Percentiles rank a stretch among this genome's conserved stretches.
phyloP scores from a whole-genome alignment of 2,888 invertebrate species.

The Teinopalpus imperialis region DNA sequence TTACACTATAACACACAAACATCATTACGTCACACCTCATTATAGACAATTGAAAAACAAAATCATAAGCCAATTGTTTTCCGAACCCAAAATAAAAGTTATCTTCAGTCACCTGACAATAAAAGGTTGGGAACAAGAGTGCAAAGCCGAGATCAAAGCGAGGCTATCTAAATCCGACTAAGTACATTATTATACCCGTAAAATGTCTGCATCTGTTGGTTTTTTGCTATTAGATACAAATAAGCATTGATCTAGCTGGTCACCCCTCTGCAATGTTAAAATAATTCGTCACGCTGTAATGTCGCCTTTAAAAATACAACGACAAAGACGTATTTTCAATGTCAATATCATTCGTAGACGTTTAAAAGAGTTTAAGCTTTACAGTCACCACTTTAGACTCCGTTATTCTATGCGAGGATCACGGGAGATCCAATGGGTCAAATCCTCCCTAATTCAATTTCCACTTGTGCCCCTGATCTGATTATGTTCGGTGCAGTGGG shows the following conservation, averaged over 20 bases:
- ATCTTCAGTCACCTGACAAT: slow-evolving; percentile 45
- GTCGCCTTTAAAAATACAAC: slow-evolving; percentile 25
- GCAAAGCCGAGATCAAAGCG: slow-evolving; percentile 69
- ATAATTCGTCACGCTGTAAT: slow-evolving; percentile 8
- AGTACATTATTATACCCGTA: slow-evolving; percentile 80
- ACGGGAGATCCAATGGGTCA: slow-evolving; percentile 68
- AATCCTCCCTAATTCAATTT: slow-evolving; percentile 74
- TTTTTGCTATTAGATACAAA: slow-evolving; percentile 79
- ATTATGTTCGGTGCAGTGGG: slow-evolving; percentile 63
- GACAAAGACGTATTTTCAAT: slow-evolving; percentile 27
- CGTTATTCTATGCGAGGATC: slow-evolving; percentile 25
- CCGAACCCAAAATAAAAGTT: slow-evolving; percentile 42
- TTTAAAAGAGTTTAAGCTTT: slow-evolving; percentile 22
- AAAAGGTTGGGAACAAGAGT: slow-evolving; percentile 39
- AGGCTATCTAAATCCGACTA: slow-evolving; percentile 71
- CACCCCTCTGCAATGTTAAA: slow-evolving; percentile 43
- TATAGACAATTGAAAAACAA: slow-evolving; percentile 36
- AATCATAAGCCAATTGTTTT: slow-evolving; percentile 51
- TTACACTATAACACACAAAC: slow-evolving; percentile 39
- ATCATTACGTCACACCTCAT: slow-evolving; percentile 49
- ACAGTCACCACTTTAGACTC: background rate
- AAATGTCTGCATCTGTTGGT: slow-evolving; percentile 80
- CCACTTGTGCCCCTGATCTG: slow-evolving; percentile 69
- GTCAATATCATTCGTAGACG: background rate
- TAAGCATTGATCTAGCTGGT: slow-evolving; percentile 69